phyloP scores from a whole-genome alignment of 1,140 invertebrate genomes.

The Agrypnia vestita region DNA sequence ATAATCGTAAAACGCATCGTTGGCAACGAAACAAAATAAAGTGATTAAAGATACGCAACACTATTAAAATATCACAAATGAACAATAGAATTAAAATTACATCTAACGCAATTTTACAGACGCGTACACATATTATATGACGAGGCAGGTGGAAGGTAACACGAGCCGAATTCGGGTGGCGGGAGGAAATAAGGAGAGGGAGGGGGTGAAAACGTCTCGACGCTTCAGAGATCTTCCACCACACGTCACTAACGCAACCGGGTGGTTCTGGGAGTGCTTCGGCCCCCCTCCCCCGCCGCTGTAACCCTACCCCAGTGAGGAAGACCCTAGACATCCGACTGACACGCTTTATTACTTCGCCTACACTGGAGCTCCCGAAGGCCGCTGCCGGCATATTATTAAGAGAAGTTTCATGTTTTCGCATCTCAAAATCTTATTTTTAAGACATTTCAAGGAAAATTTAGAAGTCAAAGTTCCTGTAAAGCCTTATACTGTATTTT shows the following conservation, averaged over 20 bases:
- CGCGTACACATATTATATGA: not conserved
- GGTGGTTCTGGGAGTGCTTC: constrained; percentile 7
- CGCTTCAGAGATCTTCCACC: constrained; percentile 40
- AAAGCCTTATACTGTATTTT: too few species aligned
- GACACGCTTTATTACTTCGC: constrained; percentile 60
- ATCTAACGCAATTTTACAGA: not conserved
- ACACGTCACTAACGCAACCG: constrained; percentile 54
- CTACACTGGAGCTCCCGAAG: constrained; percentile 43
- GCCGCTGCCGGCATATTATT: constrained; percentile 52
- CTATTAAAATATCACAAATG: not conserved
- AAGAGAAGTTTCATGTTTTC: constrained; percentile 48
- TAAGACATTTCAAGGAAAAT: constrained; percentile 21
- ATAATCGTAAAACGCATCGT: too few species aligned
- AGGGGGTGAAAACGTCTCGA: constrained; percentile 38
- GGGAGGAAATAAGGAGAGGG: not conserved
- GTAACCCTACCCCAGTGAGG: constrained; percentile 46
- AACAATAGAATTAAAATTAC: constrained; percentile 26
- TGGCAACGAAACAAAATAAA: not conserved
- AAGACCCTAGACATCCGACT: constrained; percentile 56
- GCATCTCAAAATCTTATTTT: constrained; percentile 32
- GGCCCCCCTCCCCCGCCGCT: not conserved
- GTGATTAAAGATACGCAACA: not conserved
- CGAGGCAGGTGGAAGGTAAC: constrained; percentile 31
- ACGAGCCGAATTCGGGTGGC: not conserved
- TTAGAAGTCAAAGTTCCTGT: constrained; percentile 31